Evolutionary conservation across 2,113 vertebrate species (phyloP), one percentile per base, ranked within the genome.

Genomic region (Manacus vitellinus): DNA sequence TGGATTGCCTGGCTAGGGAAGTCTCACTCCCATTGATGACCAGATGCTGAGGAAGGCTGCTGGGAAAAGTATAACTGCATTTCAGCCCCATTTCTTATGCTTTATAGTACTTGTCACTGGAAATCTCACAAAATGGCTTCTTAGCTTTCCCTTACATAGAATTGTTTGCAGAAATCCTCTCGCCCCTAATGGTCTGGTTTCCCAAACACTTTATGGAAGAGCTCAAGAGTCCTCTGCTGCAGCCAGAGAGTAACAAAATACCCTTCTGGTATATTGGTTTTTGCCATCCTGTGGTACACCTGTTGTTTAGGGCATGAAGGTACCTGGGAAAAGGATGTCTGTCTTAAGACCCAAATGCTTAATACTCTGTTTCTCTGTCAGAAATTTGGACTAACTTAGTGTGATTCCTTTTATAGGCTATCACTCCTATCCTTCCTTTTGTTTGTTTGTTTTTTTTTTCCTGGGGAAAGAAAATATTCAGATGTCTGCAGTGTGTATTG

Each of bases 161-260:
- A 73, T 33, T 20, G 3, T 27, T 93, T 89, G 92, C 37, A 82
- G 84, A 91, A 94, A 91, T 89, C 52, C 78, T 89, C 46, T 35
- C 47, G 22, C 47, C 89, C 95, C 93, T 91, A 28, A 84, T 87
- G 51, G 46, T 71, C 58, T 95, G 90, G 41, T 95, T 96, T 93
- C 96, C 78, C 51, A 65, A 78, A 63, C 89, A 41, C 21, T 96
- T 91, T 31, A 39, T 9, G n/a, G 70, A 92, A 67, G 81, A 96
- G 54, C 89, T 83, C 89, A 94, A 67, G 89, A 68, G 77, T 66
- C 67, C 85, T 65, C 73, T 59, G 37, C 91, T 82, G 39, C 90
- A 90, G 71, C 73, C 73, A 63, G 43, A 76, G 41, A 73, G 78
- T 87, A 95, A 88, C 79, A 85, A 92, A 97, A 93, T 88, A 71